Conservation (phyloP, 1,140 invertebrate genomes). For the Bombyx mandarina region DNA sequence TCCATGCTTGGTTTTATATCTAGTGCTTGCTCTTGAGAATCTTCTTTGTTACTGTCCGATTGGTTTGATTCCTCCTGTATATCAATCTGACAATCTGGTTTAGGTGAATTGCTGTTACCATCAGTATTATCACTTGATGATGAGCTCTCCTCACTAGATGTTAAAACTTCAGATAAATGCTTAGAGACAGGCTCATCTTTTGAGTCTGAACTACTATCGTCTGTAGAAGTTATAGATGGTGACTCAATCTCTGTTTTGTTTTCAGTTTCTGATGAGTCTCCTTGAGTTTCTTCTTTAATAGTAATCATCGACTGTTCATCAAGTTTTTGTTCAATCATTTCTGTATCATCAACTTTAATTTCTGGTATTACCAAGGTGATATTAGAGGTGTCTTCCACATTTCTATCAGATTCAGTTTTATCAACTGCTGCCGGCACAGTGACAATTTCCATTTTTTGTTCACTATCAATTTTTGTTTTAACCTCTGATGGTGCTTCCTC, state of each 20-base stretch:
- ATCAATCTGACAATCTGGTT: constrained; percentile 34
- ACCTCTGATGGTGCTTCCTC: constrained; percentile 3
- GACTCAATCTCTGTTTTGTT: constrained; percentile 16
- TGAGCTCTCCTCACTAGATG: constrained; percentile 61
- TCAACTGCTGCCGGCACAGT: constrained; percentile 6
- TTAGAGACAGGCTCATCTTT: constrained; percentile 47
- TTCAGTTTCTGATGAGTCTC: constrained; percentile 11
- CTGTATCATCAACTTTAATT: constrained; percentile 57
- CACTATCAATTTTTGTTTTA: constrained; percentile 18
- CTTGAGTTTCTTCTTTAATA: constrained; percentile 11
- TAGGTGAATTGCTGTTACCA: constrained; percentile 59
- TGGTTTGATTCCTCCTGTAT: constrained; percentile 30
- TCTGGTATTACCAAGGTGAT: constrained; percentile 42
- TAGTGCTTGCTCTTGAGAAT: constrained; percentile 14
- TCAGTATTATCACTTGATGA: constrained; percentile 64
- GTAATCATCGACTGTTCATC: constrained; percentile 22
- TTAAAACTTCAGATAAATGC: constrained; percentile 38
- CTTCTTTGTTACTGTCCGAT: constrained; percentile 18
- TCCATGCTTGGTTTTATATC: constrained; percentile 12
- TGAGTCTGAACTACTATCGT: constrained; percentile 44
- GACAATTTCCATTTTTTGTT: constrained; percentile 18
- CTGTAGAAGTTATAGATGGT: constrained; percentile 21
- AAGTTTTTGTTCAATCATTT: constrained; percentile 52
- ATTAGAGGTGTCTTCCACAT: constrained; percentile 34
- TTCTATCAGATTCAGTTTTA: constrained; percentile 31